phyloP scores from a whole-genome alignment of 2,113 vertebrate species.

The Pluvialis apricaria region DNA sequence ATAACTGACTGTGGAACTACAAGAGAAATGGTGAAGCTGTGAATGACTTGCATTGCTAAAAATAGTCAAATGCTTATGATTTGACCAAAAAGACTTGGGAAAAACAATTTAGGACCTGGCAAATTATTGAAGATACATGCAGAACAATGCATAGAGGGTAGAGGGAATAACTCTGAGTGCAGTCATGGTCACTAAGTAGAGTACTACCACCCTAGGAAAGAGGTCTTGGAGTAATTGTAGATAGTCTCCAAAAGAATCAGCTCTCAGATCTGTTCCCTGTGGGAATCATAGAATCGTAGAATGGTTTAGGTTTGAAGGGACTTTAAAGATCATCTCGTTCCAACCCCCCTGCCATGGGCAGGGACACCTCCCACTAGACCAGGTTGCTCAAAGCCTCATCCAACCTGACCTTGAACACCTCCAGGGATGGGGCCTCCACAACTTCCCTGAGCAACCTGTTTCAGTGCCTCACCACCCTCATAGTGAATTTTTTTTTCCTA shows the following conservation, averaged over 20 bases:
- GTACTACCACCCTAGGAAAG: neutral
- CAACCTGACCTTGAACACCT: no score
- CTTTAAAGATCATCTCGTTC: no score
- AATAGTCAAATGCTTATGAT: neutral
- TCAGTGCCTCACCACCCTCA: no score
- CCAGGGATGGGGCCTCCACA: no score
- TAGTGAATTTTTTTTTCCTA: no score
- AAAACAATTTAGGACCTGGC: neutral
- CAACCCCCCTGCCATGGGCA: no score
- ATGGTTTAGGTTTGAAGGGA: no score
- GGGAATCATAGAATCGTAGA: neutral
- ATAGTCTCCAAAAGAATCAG: neutral
- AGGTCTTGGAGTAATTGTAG: neutral
- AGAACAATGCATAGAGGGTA: fast-evolving
- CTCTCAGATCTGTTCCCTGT: neutral
- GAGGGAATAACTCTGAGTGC: neutral
- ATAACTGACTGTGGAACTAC: neutral
- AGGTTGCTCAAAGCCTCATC: no score
- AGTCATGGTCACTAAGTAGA: neutral
- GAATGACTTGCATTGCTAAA: neutral
- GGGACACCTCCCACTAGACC: no score
- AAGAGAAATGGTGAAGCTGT: neutral
- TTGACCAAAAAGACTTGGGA: neutral
- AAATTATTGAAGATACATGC: neutral
- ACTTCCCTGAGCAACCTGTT: no score